Percentiles rank a stretch among this genome's conserved stretches.
These are phyloP conservation scores for Nomada fucata DNA, from an alignment of 2,888 invertebrate species.

Conservation along the genomic window DNA sequence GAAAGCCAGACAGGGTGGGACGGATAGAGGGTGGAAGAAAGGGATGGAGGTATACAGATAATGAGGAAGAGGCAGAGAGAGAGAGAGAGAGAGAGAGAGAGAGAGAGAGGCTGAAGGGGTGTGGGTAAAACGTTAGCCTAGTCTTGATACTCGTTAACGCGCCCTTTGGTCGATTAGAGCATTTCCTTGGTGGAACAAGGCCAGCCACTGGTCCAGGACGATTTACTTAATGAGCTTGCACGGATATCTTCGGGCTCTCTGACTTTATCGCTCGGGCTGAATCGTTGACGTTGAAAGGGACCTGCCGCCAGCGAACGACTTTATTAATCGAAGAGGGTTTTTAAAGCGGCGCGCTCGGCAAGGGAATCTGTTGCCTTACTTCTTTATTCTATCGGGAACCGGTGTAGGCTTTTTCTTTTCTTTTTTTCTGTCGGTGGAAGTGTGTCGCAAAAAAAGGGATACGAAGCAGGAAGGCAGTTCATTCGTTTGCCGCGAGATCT, in stretches of 20 bases:
- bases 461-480: not conserved
- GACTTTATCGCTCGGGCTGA: constrained; percentile 52
- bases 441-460: not conserved
- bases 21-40: not conserved
- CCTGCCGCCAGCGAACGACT: constrained; percentile 31
- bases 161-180: constrained; percentile 51
- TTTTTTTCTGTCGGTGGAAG: not conserved
- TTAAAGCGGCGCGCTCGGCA: constrained; percentile 1
- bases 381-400: not conserved
- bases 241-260: constrained; percentile 39
- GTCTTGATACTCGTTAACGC: constrained; percentile 66
- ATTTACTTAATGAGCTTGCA: constrained; percentile 64
- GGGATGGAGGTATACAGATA: not conserved
- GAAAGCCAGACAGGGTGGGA: not conserved
- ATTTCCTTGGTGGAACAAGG: constrained; percentile 26
- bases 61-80: too few relatives aligned
- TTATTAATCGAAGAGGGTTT: constrained; percentile 41
- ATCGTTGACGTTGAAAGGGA: constrained; percentile 40
- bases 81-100: too few relatives aligned
- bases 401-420: not conserved
- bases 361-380: not conserved
- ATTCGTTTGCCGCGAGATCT: not conserved
- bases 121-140: constrained; percentile 36
- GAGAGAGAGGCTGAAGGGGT: not conserved
- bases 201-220: constrained; percentile 37